Conservation (phyloP, 2,888 invertebrate species). For the Chymomyza caudatula region DNA sequence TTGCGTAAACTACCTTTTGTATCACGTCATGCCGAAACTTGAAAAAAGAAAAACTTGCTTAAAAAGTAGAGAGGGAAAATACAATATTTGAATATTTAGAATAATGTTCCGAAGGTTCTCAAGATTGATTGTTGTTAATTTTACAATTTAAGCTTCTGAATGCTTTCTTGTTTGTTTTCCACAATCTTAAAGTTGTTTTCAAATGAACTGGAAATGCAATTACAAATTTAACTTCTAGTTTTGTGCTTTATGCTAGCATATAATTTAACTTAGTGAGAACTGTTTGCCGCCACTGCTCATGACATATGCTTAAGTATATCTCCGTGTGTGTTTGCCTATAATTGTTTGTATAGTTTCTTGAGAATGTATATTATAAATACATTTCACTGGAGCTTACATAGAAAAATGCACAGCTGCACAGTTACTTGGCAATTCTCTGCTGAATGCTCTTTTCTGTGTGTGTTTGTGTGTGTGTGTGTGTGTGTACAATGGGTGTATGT, state of each 20-base stretch:
- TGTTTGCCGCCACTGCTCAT: not conserved
- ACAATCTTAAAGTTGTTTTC: too few relatives aligned
- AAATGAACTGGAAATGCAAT: too few relatives aligned
- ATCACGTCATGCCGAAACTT: too few relatives aligned
- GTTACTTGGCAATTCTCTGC: not conserved
- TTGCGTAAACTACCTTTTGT: too few relatives aligned
- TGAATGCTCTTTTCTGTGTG: not conserved
- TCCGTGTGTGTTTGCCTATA: constrained; percentile 19
- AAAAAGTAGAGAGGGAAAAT: too few relatives aligned
- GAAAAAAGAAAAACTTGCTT: too few relatives aligned
- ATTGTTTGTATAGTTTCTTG: not conserved
- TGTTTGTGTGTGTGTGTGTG: not conserved
- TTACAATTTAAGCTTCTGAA: too few relatives aligned
- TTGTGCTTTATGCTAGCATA: not conserved
- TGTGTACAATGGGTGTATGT: too few relatives aligned
- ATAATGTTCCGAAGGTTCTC: too few relatives aligned
- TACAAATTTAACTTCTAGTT: not conserved
- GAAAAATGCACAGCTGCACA: not conserved
- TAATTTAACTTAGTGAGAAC: not conserved
- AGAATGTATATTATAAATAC: not conserved
- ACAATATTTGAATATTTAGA: too few relatives aligned
- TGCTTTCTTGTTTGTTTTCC: too few relatives aligned
- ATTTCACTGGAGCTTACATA: not conserved
- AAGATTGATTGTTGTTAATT: too few relatives aligned
- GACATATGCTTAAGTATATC: not conserved